Base-by-base conservation (phyloP, 2,888 invertebrate genomes). In the Pecten maximus region DNA sequence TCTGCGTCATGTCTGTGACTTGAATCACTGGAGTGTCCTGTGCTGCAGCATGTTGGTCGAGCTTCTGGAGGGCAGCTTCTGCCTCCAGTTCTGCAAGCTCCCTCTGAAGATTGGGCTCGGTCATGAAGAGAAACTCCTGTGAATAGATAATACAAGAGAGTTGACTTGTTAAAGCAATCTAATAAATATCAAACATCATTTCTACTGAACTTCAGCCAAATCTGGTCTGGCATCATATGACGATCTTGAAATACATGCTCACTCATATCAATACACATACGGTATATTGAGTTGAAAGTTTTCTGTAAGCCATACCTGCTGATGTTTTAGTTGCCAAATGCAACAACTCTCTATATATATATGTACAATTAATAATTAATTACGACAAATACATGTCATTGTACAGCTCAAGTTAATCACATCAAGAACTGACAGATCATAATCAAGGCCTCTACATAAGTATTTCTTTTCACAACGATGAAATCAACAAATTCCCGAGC, bases 121-220 rank as follows among this genome's bases (percentile, higher is more conserved):
- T 96, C 90, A 95, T 89, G 92, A 96, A 96, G 39, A 94, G 91
- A 74, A 94, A 95, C 91, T 95, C 94, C 96, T 96, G 94, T 40
- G 94, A 94, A 90, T 28, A 35, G 88, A 89, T 86, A 23, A 60
- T 40, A 88, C 35, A 74, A 35, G 19, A 35, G 74, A 2, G 35
- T 35, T 74, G 50, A 88, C 54, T 88, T 19, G 15, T 39, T 19
- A 88, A 40, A 12, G 35, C 88, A 44, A 88, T 74, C 74, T 35
- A 28, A 6, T 19, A 12, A 19, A 54, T 54, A 54, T 19, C 44
- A 44, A 2, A 28, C 35, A 35, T 74, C 35, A 16, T 10, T 28
- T 74, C 74, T 28, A 74, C 28, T 35, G 74, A 74, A 35, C 35
- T 35, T 23, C 74, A 35, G 74, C 74, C 74, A 74, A 74, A 74